Conservation (phyloP, 2,113 vertebrate species). For the Azemiops feae region DNA sequence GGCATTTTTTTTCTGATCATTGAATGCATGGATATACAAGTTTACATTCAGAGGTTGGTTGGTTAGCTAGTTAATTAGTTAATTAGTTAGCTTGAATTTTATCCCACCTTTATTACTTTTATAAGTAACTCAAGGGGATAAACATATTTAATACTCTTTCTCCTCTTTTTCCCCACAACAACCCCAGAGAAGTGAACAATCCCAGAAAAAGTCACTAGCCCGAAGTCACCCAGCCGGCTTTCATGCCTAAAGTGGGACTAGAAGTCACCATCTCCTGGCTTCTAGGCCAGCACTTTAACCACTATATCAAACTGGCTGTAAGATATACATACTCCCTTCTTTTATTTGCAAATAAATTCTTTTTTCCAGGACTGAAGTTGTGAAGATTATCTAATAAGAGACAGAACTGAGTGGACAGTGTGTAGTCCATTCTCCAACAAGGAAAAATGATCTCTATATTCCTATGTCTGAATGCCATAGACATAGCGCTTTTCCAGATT, state of each 20-base stretch:
- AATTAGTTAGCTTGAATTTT: background rate
- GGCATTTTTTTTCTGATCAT: background rate
- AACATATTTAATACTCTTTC: background rate
- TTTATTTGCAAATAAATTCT: background rate
- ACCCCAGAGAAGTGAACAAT: background rate
- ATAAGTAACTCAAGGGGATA: background rate
- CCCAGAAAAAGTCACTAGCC: background rate
- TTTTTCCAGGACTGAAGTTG: background rate
- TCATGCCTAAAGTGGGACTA: background rate
- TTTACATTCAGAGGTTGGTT: background rate
- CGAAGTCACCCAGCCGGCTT: background rate
- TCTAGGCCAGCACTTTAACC: background rate
- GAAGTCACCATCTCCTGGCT: background rate
- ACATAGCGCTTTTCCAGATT: background rate
- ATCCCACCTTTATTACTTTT: background rate
- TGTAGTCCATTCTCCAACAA: background rate
- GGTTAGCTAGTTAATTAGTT: too few relatives aligned
- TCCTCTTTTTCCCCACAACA: background rate
- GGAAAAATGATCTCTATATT: background rate
- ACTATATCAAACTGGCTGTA: background rate
- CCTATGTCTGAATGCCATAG: background rate
- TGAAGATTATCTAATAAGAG: background rate
- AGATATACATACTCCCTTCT: background rate
- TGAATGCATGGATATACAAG: background rate
- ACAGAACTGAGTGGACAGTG: background rate